phyloP scores from a whole-genome alignment of 1,140 invertebrate species.

The Drosophila tristis region DNA sequence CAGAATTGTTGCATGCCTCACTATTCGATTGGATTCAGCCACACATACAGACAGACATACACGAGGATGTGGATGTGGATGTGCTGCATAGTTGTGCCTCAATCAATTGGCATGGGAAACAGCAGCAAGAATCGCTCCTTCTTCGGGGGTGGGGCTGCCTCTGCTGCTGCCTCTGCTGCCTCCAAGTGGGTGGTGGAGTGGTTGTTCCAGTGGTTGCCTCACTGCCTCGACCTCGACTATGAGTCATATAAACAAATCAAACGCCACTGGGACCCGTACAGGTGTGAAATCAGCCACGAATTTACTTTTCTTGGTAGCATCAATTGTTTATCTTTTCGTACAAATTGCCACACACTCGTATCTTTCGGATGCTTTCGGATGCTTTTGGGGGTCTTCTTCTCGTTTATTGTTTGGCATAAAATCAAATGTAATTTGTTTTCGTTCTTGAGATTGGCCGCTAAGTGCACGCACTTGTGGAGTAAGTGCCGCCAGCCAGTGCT shows the following conservation, averaged over 20 bases:
- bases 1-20: constrained; percentile 59
- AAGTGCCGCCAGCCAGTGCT: constrained; percentile 59
- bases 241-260: constrained; percentile 76
- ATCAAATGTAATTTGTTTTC: constrained; percentile 63
- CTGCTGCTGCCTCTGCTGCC: too few species aligned
- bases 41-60: too few species aligned
- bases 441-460: constrained; percentile 64
- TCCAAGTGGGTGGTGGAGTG: constrained; percentile 35
- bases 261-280: constrained; percentile 40
- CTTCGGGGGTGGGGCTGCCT: too few species aligned
- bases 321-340: constrained; percentile 63
- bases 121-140: constrained; percentile 18
- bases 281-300: constrained; percentile 57
- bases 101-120: constrained; percentile 80
- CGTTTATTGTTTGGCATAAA: constrained; percentile 57
- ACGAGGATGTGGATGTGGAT: not conserved
- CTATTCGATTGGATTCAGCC: constrained; percentile 42
- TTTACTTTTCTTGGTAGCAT: constrained; percentile 50
- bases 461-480: constrained; percentile 70
- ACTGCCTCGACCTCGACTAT: constrained; percentile 49
- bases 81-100: constrained; percentile 29
- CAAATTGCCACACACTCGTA: constrained; percentile 45
- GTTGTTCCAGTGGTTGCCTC: constrained; percentile 8
- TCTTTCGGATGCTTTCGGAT: constrained; percentile 6
- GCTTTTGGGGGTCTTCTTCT: constrained; percentile 37